These are phyloP conservation scores for Mactra quadrangularis DNA, from an alignment of 1,140 invertebrate species.

Conservation along the genomic window DNA sequence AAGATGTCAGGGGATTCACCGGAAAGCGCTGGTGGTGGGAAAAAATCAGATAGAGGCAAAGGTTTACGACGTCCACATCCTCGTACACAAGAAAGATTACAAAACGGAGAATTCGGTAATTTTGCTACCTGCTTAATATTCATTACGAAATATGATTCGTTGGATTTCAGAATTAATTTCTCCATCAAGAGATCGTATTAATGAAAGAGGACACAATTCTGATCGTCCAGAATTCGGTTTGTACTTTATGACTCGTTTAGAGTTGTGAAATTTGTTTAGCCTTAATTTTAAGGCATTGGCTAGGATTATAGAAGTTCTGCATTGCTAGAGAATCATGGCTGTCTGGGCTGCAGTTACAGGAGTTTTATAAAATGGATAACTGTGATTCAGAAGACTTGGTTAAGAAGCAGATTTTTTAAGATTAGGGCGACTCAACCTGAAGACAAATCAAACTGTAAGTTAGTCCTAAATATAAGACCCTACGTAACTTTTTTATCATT, in stretches of 20 bases:
- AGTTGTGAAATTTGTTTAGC: neutral
- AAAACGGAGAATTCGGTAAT: slow-evolving; percentile 60
- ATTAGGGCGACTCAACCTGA: too few relatives aligned
- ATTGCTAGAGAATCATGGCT: too few relatives aligned
- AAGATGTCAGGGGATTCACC: slow-evolving; percentile 40
- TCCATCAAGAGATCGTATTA: neutral
- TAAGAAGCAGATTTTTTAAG: too few relatives aligned
- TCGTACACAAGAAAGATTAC: slow-evolving; percentile 52
- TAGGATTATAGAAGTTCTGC: neutral
- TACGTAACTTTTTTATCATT: too few relatives aligned
- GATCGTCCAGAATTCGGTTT: too few relatives aligned
- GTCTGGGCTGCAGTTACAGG: too few relatives aligned
- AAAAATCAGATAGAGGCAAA: slow-evolving; percentile 28
- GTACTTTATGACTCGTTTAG: too few relatives aligned
- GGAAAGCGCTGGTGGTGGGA: slow-evolving; percentile 14
- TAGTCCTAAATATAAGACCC: too few relatives aligned
- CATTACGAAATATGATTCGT: slow-evolving; percentile 1
- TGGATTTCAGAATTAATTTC: slow-evolving; percentile 1
- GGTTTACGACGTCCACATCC: slow-evolving; percentile 41
- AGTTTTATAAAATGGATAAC: too few relatives aligned
- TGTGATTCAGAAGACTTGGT: too few relatives aligned
- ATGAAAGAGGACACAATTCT: too few relatives aligned
- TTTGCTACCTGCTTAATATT: neutral
- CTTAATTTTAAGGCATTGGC: neutral
- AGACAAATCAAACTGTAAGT: too few relatives aligned